These are phyloP conservation scores for Drosophila sucinea DNA, from an alignment of 1,140 invertebrate species.

Conservation along the genomic window DNA sequence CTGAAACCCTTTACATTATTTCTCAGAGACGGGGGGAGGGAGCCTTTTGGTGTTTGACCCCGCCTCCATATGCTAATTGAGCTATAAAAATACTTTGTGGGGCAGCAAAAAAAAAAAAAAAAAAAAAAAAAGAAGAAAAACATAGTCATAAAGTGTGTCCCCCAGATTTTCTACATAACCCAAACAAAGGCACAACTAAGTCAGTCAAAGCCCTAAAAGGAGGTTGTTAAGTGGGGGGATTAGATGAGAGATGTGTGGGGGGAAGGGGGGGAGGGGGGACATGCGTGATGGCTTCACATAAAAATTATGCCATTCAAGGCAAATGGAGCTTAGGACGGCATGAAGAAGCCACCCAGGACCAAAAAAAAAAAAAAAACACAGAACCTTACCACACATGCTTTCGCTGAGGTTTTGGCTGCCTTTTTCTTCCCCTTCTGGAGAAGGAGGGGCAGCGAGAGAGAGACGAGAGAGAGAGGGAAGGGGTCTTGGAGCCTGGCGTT, in stretches of 20 bases:
- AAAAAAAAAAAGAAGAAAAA: slow-evolving; percentile 50
- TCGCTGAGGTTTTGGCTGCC: slow-evolving; percentile 11
- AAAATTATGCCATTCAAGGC: slow-evolving; percentile 79
- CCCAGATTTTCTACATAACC: slow-evolving; percentile 57
- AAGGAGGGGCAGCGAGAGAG: background rate
- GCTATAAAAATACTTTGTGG: slow-evolving; percentile 78
- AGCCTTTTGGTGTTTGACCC: slow-evolving; percentile 13
- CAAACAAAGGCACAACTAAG: slow-evolving; percentile 55
- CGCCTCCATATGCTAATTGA: slow-evolving; percentile 74
- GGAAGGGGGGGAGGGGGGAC: slow-evolving; percentile 15
- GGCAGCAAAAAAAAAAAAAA: slow-evolving; percentile 26
- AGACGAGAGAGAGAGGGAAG: background rate
- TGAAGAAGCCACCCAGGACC: slow-evolving; percentile 26
- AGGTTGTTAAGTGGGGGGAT: background rate
- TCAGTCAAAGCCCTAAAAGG: slow-evolving; percentile 61
- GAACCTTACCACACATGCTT: slow-evolving; percentile 41
- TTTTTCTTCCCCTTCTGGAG: slow-evolving; percentile 27
- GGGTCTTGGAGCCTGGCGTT: slow-evolving; percentile 56
- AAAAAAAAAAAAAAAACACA: slow-evolving; percentile 15
- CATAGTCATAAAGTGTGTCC: slow-evolving; percentile 65
- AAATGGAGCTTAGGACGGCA: slow-evolving; percentile 71
- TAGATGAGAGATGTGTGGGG: background rate
- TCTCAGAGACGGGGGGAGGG: background rate
- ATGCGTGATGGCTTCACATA: slow-evolving; percentile 81
- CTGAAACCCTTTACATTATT: slow-evolving; percentile 20